Evolutionary conservation across 2,113 vertebrate genomes (phyloP).

Genomic region (Dryoscopus gambensis): DNA sequence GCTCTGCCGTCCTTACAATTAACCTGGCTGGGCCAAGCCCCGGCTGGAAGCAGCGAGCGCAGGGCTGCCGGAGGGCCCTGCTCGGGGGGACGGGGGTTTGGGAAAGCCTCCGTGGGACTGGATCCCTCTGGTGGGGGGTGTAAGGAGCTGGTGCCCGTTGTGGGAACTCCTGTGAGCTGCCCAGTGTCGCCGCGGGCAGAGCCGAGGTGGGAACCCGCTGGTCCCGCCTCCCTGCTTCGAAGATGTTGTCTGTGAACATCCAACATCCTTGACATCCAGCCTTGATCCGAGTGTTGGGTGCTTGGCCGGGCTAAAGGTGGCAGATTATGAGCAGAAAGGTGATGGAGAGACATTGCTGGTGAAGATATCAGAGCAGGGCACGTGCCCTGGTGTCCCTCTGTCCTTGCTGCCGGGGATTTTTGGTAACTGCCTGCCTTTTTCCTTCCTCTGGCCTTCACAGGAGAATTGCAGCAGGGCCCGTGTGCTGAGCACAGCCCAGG

Average conservation of each 20-base stretch:
- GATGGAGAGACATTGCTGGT: not conserved
- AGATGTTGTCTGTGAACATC: not conserved
- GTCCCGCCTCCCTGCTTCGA: not conserved
- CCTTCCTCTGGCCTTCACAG: rapidly evolving
- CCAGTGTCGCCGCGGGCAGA: rapidly evolving
- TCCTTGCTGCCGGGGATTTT: not conserved
- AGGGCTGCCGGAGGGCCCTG: not conserved
- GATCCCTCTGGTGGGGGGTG: rapidly evolving
- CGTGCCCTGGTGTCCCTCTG: not conserved
- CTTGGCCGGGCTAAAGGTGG: not conserved
- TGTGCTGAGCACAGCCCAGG: not conserved
- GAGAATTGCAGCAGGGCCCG: rapidly evolving
- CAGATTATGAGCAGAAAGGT: not conserved
- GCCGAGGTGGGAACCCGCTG: rapidly evolving
- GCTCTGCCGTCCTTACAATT: not conserved
- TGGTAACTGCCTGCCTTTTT: not conserved
- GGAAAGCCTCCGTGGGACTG: not conserved
- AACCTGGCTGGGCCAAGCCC: not conserved
- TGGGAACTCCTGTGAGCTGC: not conserved
- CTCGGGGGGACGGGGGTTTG: not conserved
- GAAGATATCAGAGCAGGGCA: not conserved
- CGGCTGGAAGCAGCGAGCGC: rapidly evolving
- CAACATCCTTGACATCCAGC: not conserved
- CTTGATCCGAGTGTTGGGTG: not conserved
- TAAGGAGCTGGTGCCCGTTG: not conserved